These are phyloP conservation scores for Drosophila oshimai DNA, from an alignment of 1,140 invertebrate species.

Conservation along the genomic window DNA sequence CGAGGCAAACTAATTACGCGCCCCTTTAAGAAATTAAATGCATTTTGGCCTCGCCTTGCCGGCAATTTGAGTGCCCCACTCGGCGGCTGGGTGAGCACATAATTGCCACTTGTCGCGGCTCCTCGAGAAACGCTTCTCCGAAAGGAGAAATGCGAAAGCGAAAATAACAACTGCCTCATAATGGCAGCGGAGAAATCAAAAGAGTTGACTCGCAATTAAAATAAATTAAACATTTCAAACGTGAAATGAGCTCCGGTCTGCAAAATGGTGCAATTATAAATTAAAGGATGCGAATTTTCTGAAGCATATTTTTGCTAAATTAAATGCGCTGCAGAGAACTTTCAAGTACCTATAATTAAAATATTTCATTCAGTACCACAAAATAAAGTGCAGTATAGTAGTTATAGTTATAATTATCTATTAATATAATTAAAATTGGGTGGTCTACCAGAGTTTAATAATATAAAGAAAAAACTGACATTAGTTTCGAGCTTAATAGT, in stretches of 20 bases:
- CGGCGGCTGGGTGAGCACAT: constrained; percentile 61
- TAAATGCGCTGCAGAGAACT: background rate
- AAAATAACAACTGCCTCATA: constrained; percentile 31
- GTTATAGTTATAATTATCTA: no score
- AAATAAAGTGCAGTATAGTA: no score
- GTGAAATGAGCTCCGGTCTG: constrained; percentile 26
- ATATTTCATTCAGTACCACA: background rate
- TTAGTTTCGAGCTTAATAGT: no score
- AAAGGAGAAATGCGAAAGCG: constrained; percentile 21
- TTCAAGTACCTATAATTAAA: no score
- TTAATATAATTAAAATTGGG: no score
- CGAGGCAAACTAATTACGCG: constrained; percentile 72
- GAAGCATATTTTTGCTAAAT: background rate
- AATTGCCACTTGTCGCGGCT: constrained; percentile 64
- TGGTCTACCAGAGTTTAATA: no score
- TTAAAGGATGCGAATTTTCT: background rate
- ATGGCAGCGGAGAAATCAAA: constrained; percentile 52
- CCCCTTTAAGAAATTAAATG: constrained; percentile 78
- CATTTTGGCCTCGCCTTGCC: constrained; percentile 67
- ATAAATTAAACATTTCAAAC: constrained; percentile 58
- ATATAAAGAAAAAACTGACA: no score
- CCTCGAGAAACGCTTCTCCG: constrained; percentile 54
- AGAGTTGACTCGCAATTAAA: constrained; percentile 68
- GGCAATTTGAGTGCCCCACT: constrained; percentile 58
- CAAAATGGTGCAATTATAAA: constrained; percentile 12